Percentiles rank a stretch among this genome's conserved stretches.
Conservation (phyloP, 2,113 vertebrate genomes). For the Gymnocephalus cernua region DNA sequence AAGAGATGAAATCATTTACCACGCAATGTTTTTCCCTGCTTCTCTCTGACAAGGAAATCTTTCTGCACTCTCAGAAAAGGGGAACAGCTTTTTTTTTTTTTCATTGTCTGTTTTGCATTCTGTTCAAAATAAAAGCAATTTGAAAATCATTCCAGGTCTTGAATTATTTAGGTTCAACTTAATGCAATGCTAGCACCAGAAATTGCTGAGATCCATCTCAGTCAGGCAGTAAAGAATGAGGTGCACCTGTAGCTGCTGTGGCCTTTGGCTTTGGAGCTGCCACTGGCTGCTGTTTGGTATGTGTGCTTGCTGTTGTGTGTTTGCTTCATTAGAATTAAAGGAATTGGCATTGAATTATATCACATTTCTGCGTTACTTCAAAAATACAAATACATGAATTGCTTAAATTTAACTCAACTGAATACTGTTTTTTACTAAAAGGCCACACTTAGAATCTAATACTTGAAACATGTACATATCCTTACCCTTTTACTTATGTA, state of each 20-base stretch:
- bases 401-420: not conserved
- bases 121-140: conserved; percentile 83
- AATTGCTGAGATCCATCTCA: conserved; percentile 87
- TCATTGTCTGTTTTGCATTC: conserved; percentile 75
- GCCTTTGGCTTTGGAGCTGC: conserved; percentile 78
- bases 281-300: conserved; percentile 59
- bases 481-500: not conserved
- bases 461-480: not conserved
- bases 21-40: conserved; percentile 44
- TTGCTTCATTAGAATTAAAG: not conserved
- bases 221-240: conserved; percentile 82
- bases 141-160: conserved; percentile 78
- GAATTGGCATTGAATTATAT: not conserved
- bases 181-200: conserved; percentile 77
- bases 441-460: not conserved
- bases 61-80: conserved; percentile 48
- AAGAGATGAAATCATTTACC: conserved; percentile 73
- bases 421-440: not conserved
- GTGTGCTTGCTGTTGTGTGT: not conserved
- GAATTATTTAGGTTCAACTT: conserved; percentile 87
- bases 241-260: conserved; percentile 82
- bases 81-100: conserved; percentile 10
- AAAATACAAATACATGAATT: not conserved
- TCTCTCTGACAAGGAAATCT: conserved; percentile 70
- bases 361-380: not conserved